Evolutionary conservation across 2,888 invertebrate genomes (phyloP), one percentile per base, ranked within the genome.

Genomic region (Eledona agricola): DNA sequence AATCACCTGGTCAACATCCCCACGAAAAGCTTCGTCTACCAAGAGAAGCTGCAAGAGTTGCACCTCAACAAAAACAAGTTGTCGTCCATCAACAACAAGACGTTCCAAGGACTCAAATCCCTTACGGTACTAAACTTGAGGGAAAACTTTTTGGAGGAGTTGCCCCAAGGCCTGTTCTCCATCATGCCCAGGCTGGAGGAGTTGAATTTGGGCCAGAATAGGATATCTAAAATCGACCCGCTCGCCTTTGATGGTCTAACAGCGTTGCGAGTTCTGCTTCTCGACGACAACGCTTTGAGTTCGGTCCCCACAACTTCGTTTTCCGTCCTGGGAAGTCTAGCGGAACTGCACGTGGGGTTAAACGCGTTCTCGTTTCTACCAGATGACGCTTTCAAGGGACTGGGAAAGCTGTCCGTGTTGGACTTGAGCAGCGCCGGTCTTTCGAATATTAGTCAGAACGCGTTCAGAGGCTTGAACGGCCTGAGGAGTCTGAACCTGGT

Each of bases 41-140:
- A 93, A 76, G 85, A 86, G 59, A 90, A 89, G 74, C 80, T 93
- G 40, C 88, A 89, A 67, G 90, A 92, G 72, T 78, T 93, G 25
- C 90, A 92, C 69, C 78, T 93, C 17, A 89, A 90, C 74, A 87
- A 89, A 71, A 93, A 93, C 74, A 92, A 91, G 77, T 83, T 93
- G 69, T 90, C 92, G 0, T 83, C 86, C 20, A 82, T 93, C 12
- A 86, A 85, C 38, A 90, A 91, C 74, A 83, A 81, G 55, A 93
- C 93, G 4, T 92, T 93, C 69, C 83, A 85, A 67, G 91, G 92
- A 1, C 78, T 93, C 26, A 84, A 85, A 61, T 86, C 87, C 2
- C 77, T 93, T 51, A 90, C 89, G 2, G 90, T 93, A 23, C 79
- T 93, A 35, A 93, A 90, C 75, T 76, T 93, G 43, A 81, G 90